Base-by-base conservation (phyloP, 2,113 vertebrate species). In the Macrotis lagotis region DNA sequence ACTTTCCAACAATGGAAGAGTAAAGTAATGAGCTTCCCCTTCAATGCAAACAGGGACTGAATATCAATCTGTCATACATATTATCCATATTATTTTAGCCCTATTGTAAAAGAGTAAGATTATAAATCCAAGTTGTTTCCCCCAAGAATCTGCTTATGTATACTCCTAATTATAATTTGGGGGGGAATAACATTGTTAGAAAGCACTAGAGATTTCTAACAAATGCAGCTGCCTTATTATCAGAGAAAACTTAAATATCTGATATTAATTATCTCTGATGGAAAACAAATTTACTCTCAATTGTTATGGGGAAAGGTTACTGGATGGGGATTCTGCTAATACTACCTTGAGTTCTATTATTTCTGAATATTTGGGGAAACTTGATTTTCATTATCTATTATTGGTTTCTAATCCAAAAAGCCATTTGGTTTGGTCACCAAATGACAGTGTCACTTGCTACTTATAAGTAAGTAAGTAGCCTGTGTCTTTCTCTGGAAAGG, bases 211-310 rank as follows among this genome's bases (percentile, higher is more conserved):
- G 74, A n/a, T 96, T 96, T 96, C 94, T 94, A 95, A 96, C 96
- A 96, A 88, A 97, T 96, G 94, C 97, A 97, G 97, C 94, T 96
- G 97, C 94, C 90, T 96, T 96, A 88, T 83, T 95, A 51, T 92
- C 74, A 95, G 92, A 96, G 55, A 93, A 37, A 90, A 47, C 90
- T 94, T 90, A 48, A 53, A 96, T 93, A 94, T 95, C 97, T 97
- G 97, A 96, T 92, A 97, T 95, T 96, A 96, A 98, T 98, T 95
- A 95, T 95, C 83, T 95, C 47, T 97, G 96, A 98, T 96, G 90
- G 93, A 97, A 98, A 94, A 96, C 92, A 97, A 98, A 97, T 96
- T 96, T 96, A 91, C 59, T 97, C 96, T 93, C 93, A 95, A 95
- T 96, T 95, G 96, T 95, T 94, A 93, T 4, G 50, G 50, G 47